Conservation (phyloP, 2,888 invertebrate species). For the Tachina grossa region DNA sequence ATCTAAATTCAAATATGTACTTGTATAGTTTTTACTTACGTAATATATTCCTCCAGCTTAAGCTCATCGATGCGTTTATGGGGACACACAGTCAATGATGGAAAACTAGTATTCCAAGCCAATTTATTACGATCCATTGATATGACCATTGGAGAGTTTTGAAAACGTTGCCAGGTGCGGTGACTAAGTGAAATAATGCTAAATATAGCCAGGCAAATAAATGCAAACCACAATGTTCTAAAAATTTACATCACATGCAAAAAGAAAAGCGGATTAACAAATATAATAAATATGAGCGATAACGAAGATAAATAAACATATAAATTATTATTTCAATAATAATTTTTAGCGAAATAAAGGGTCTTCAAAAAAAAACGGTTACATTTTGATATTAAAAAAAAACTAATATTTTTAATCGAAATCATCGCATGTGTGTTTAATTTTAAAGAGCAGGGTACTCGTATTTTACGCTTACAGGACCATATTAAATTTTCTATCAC, state of each 20-base stretch:
- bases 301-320: background rate
- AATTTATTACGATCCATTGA: conserved; percentile 89
- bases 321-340: too few species aligned
- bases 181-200: conserved; percentile 85
- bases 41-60: conserved; percentile 84
- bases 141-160: conserved; percentile 88
- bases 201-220: conserved; percentile 84
- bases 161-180: conserved; percentile 87
- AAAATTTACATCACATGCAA: conserved; percentile 4
- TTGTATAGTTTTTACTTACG: conserved; percentile 80
- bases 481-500: too few species aligned
- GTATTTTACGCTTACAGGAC: too few species aligned
- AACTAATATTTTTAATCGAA: too few species aligned
- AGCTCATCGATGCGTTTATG: conserved; percentile 84
- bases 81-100: conserved; percentile 87
- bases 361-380: too few species aligned
- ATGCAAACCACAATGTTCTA: conserved; percentile 85
- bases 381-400: too few species aligned
- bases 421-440: too few species aligned
- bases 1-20: background rate
- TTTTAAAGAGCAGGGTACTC: too few species aligned
- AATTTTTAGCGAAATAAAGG: too few species aligned
- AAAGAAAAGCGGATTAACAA: background rate
- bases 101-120: conserved; percentile 89
- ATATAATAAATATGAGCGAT: background rate